These are phyloP conservation scores for Odontomyia ornata DNA, from an alignment of 2,888 invertebrate genomes.

Conservation along the genomic window DNA sequence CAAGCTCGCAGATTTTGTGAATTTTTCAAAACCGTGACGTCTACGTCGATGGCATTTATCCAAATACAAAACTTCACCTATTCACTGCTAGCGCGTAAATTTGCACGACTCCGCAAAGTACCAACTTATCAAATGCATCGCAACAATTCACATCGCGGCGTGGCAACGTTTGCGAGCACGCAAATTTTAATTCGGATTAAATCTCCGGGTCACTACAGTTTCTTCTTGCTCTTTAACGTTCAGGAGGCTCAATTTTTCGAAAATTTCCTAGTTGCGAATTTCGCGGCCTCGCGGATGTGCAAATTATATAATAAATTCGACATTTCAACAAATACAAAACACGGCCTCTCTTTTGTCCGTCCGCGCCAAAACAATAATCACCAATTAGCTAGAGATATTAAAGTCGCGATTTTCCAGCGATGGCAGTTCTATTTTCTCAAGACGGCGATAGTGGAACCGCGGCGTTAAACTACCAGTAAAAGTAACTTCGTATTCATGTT, in stretches of 20 bases:
- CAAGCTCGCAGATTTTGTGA: background rate
- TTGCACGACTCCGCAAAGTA: background rate
- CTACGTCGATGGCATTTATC: background rate
- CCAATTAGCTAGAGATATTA: background rate
- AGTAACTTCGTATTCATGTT: slow-evolving; percentile 47
- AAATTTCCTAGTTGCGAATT: background rate
- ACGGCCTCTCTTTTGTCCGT: slow-evolving; percentile 34
- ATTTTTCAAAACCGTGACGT: slow-evolving; percentile 23
- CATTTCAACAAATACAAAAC: background rate
- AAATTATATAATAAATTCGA: slow-evolving; percentile 42
- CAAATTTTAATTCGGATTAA: background rate
- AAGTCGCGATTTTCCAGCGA: slow-evolving; percentile 6
- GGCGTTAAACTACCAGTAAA: slow-evolving; percentile 34
- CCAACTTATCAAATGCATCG: slow-evolving; percentile 5
- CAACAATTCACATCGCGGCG: slow-evolving; percentile 5
- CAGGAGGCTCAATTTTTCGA: background rate
- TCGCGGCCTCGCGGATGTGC: background rate
- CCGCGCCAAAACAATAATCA: slow-evolving; percentile 46
- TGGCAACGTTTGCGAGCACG: slow-evolving; percentile 7
- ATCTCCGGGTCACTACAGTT: background rate
- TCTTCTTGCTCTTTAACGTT: background rate
- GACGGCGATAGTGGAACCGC: slow-evolving; percentile 43
- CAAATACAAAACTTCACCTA: background rate
- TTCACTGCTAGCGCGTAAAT: background rate
- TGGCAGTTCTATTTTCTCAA: background rate